phyloP scores from a whole-genome alignment of 2,113 vertebrate species.

The Phalacrocorax brasilianus region DNA sequence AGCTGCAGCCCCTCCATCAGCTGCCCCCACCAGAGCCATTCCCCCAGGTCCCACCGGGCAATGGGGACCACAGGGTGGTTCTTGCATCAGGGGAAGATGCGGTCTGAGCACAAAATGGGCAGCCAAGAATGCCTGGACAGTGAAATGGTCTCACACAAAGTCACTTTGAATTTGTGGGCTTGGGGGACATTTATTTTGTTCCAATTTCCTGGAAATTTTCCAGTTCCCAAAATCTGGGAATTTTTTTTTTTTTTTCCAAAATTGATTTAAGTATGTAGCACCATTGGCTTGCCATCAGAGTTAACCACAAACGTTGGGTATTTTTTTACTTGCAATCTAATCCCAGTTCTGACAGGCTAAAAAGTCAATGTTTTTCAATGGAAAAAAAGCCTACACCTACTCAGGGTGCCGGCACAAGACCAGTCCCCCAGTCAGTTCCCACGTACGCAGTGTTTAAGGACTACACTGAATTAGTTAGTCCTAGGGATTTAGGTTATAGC shows the following conservation, averaged over 20 bases:
- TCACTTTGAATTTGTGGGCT: background rate
- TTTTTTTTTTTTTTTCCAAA: background rate
- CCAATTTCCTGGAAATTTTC: no score
- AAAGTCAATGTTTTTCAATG: background rate
- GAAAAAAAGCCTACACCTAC: background rate
- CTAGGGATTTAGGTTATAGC: background rate
- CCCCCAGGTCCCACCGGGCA: background rate
- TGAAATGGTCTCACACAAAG: background rate
- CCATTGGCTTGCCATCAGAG: background rate
- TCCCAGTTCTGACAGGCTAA: background rate
- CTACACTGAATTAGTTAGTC: background rate
- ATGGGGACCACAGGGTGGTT: rapidly evolving
- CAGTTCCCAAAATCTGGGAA: no score
- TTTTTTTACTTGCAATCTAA: background rate
- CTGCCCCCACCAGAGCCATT: background rate
- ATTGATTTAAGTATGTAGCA: background rate
- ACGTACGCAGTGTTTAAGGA: background rate
- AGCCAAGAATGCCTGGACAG: background rate
- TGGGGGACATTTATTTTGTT: background rate
- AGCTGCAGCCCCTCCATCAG: background rate
- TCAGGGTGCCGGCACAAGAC: background rate
- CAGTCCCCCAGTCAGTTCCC: background rate
- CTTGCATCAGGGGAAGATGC: background rate
- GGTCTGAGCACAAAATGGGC: background rate
- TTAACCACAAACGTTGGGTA: background rate